phyloP scores from a whole-genome alignment of 2,888 invertebrate species.

The Mythimna pallens region DNA sequence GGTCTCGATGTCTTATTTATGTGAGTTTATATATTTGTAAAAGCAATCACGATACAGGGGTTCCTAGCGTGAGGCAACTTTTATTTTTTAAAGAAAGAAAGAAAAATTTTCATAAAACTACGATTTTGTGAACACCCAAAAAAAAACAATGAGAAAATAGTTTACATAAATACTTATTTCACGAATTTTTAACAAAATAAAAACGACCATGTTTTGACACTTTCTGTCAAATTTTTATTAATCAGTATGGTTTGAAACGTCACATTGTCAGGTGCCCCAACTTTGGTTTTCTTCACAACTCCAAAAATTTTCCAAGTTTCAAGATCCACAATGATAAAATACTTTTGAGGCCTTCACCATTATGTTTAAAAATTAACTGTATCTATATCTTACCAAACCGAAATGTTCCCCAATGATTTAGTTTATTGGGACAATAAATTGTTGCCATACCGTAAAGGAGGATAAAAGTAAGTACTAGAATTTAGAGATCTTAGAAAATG shows the following conservation, averaged over 20 bases:
- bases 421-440: conserved; percentile 45
- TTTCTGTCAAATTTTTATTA: conserved; percentile 38
- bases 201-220: conserved; percentile 19
- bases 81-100: too few relatives aligned
- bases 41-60: too few relatives aligned
- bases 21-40: too few relatives aligned
- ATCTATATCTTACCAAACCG: conserved; percentile 21
- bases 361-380: conserved; percentile 50
- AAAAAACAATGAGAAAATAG: background rate
- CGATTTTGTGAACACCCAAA: too few relatives aligned
- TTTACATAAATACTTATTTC: conserved; percentile 30
- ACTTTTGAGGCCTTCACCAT: conserved; percentile 29
- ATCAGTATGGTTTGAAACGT: conserved; percentile 67
- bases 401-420: conserved; percentile 50
- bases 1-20: too few relatives aligned
- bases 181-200: background rate
- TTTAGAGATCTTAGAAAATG: background rate
- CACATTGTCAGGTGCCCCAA: conserved; percentile 20
- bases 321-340: conserved; percentile 7
- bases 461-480: conserved; percentile 48
- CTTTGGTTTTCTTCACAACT: background rate
- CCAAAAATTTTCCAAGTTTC: background rate
- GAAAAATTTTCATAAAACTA: too few relatives aligned
- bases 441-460: conserved; percentile 47
- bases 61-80: too few relatives aligned